Conservation (phyloP, 2,113 vertebrate species). For the Thomomys bottae region DNA sequence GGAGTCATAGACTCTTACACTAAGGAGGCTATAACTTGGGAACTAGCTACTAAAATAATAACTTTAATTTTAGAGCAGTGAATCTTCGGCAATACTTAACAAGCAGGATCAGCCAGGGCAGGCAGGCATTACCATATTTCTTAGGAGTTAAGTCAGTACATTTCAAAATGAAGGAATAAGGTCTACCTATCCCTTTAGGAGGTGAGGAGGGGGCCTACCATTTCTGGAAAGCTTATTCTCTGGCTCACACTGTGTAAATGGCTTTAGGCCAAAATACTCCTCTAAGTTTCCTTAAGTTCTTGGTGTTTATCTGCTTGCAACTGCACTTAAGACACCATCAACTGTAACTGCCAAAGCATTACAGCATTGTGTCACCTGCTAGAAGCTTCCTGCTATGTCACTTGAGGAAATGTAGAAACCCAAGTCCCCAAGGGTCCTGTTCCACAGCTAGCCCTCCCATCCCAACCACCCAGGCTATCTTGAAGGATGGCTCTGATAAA, state of each 20-base stretch:
- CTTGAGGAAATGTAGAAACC: neutral
- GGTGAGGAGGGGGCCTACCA: neutral
- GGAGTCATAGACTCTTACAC: neutral
- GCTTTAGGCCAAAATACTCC: slow-evolving; percentile 47
- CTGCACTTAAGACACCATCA: neutral
- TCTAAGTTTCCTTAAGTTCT: neutral
- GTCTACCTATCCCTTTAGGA: neutral
- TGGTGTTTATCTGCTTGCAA: neutral
- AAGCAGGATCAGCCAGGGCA: slow-evolving; percentile 5
- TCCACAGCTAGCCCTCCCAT: neutral
- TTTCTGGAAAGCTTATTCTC: slow-evolving; percentile 15
- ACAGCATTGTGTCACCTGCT: neutral
- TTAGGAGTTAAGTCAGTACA: neutral
- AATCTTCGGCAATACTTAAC: slow-evolving; percentile 52
- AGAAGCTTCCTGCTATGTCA: neutral
- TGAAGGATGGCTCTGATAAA: neutral
- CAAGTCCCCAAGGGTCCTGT: neutral
- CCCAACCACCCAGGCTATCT: neutral
- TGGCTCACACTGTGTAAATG: neutral
- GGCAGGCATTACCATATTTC: neutral
- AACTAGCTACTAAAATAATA: slow-evolving; percentile 31
- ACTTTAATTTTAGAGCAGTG: slow-evolving; percentile 48
- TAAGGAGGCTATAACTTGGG: neutral
- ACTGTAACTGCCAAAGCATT: neutral
- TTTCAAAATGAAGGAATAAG: slow-evolving; percentile 23